phyloP scores from a whole-genome alignment of 2,888 invertebrate genomes.

The Linyphia triangularis region DNA sequence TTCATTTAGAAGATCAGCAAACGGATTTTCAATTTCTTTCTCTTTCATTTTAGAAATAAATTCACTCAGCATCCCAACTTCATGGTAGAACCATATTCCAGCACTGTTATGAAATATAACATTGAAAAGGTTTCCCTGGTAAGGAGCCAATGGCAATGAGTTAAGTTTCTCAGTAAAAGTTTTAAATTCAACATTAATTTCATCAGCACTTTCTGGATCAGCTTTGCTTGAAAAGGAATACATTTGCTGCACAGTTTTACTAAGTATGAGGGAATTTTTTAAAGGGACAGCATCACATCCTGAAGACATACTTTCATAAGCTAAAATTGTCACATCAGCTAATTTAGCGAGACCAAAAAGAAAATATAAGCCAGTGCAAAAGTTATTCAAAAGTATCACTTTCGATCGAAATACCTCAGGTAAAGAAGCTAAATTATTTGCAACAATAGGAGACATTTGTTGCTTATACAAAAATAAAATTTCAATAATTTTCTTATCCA shows the following conservation, averaged over 20 bases:
- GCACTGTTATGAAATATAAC: constrained; percentile 70
- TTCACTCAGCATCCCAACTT: constrained; percentile 56
- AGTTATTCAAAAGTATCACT: constrained; percentile 56
- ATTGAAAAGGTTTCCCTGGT: constrained; percentile 63
- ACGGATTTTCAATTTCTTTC: constrained; percentile 19
- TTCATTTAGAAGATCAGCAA: constrained; percentile 54
- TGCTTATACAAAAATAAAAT: constrained; percentile 70
- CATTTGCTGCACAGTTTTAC: constrained; percentile 64
- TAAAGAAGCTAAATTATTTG: constrained; percentile 35
- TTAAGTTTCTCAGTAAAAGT: constrained; percentile 54
- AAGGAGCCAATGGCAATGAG: constrained; percentile 59
- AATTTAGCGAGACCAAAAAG: constrained; percentile 60
- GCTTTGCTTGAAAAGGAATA: constrained; percentile 49
- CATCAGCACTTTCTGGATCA: constrained; percentile 25
- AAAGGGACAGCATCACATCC: not conserved
- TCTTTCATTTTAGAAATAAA: constrained; percentile 60
- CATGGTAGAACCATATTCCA: constrained; percentile 72
- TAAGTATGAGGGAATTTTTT: constrained; percentile 16
- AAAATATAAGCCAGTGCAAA: constrained; percentile 69
- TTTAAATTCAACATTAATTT: constrained; percentile 37
- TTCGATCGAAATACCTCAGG: constrained; percentile 28
- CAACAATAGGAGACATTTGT: constrained; percentile 51
- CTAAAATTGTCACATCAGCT: constrained; percentile 64
- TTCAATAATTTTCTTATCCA: constrained; percentile 65
- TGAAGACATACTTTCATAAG: constrained; percentile 61